These are phyloP conservation scores for Tetraodon nigroviridis DNA, from an alignment of 2,113 vertebrate species.

Conservation along the genomic window DNA sequence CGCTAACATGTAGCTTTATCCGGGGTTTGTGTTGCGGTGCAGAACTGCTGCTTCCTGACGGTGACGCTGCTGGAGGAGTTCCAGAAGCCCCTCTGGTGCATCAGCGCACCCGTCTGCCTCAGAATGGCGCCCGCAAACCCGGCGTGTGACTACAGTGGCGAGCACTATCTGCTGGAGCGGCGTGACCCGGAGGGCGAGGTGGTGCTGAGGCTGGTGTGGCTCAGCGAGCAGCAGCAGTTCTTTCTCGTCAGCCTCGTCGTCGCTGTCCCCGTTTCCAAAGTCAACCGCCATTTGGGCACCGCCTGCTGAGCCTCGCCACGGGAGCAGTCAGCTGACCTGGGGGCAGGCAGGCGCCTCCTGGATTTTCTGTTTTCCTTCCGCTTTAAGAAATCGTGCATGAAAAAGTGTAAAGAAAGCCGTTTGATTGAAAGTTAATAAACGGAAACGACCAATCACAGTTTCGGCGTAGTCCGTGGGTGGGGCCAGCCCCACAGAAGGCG, in stretches of 20 bases:
- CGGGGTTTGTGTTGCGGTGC: neutral
- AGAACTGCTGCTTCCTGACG: conserved; percentile 62
- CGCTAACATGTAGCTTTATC: neutral
- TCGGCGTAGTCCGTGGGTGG: neutral
- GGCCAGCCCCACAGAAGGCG: no score
- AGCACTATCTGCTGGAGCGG: conserved; percentile 37
- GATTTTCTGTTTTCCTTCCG: no score
- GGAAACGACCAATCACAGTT: no score
- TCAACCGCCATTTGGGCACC: conserved; percentile 28
- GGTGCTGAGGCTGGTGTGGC: conserved; percentile 48
- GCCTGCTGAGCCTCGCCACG: conserved; percentile 18
- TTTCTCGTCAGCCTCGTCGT: conserved; percentile 41
- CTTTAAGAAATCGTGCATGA: no score
- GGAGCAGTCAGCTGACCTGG: no score
- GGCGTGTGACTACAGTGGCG: conserved; percentile 24
- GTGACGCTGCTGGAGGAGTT: conserved; percentile 51
- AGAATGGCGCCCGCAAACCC: fast-evolving
- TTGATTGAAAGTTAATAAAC: no score
- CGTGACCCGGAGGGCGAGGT: conserved; percentile 11
- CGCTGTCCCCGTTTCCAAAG: conserved; percentile 12
- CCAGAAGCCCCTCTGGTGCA: conserved; percentile 54
- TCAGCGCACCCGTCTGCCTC: conserved; percentile 32
- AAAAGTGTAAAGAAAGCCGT: no score
- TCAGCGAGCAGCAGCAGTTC: conserved; percentile 48
- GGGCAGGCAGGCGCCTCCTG: no score